phyloP scores from a whole-genome alignment of 2,888 invertebrate genomes.

The Opisthograptis luteolata region DNA sequence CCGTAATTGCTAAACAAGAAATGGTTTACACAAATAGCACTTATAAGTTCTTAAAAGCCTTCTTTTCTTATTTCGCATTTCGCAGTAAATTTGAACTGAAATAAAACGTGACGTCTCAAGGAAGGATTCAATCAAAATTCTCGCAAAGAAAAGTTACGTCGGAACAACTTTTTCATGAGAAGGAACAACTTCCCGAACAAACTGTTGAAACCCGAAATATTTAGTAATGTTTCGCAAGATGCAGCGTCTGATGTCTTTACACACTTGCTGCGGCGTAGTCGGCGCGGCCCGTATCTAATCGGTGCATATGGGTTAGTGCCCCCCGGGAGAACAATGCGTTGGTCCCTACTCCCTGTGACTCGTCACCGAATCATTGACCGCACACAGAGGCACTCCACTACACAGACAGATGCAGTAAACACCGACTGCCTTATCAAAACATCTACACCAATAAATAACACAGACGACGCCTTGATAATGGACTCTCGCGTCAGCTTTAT shows the following conservation, averaged over 20 bases:
- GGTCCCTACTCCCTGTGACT: constrained; percentile 58
- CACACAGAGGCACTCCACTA: constrained; percentile 27
- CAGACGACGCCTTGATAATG: constrained; percentile 27
- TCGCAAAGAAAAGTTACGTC: constrained; percentile 2
- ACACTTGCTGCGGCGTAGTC: constrained; percentile 48
- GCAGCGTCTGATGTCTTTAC: constrained; percentile 55
- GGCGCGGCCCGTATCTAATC: constrained; percentile 74
- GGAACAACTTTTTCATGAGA: constrained; percentile 4
- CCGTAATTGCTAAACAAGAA: constrained; percentile 1
- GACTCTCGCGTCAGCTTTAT: constrained; percentile 30
- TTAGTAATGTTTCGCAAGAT: constrained; percentile 47
- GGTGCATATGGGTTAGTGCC: constrained; percentile 80
- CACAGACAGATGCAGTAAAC: constrained; percentile 16
- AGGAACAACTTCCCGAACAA: constrained; percentile 20
- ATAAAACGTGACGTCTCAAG: constrained; percentile 11
- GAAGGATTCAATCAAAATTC: constrained; percentile 5
- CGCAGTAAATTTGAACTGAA: constrained; percentile 14
- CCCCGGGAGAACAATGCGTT: constrained; percentile 82
- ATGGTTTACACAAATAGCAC: constrained; percentile 12
- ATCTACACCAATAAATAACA: constrained; percentile 30
- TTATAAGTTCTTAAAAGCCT: constrained; percentile 20
- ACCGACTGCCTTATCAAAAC: constrained; percentile 27
- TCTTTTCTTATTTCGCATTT: too few relatives aligned
- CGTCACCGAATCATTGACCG: constrained; percentile 40
- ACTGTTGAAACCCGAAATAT: constrained; percentile 29